Evolutionary conservation across 2,888 invertebrate species (phyloP).

Genomic region (Polyploca ridens): DNA sequence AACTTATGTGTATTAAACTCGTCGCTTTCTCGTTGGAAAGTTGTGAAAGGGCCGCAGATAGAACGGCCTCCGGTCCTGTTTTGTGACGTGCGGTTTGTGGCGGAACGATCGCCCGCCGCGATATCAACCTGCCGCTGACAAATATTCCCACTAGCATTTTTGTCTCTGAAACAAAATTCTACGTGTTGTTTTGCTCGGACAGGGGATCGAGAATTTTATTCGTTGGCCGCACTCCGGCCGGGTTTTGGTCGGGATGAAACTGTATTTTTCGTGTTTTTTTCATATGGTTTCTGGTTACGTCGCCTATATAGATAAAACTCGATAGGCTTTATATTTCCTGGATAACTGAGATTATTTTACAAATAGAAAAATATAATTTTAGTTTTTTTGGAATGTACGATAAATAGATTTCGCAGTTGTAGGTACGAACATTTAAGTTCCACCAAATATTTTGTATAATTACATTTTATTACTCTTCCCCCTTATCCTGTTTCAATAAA

Average conservation of each 20-base stretch:
- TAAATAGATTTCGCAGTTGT: no score
- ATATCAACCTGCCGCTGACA: conserved; percentile 40
- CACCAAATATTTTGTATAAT: no score
- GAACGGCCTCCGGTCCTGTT: conserved; percentile 12
- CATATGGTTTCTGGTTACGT: conserved; percentile 23
- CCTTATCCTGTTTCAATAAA: no score
- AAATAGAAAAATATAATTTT: neutral
- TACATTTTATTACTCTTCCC: no score
- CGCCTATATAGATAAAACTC: neutral
- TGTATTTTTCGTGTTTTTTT: conserved; percentile 23
- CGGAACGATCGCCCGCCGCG: conserved; percentile 24
- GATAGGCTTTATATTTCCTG: neutral
- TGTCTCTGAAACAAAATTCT: conserved; percentile 25
- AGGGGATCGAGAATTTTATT: conserved; percentile 28
- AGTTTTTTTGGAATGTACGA: no score
- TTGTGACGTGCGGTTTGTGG: conserved; percentile 42
- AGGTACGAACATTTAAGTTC: no score
- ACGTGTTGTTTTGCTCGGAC: conserved; percentile 26
- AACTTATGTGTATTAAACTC: conserved; percentile 19
- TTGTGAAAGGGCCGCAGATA: conserved; percentile 27
- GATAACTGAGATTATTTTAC: neutral
- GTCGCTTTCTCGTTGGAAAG: conserved; percentile 19
- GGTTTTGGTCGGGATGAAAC: conserved; percentile 33
- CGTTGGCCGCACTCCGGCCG: conserved; percentile 24
- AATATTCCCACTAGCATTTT: conserved; percentile 39